phyloP scores from a whole-genome alignment of 2,888 invertebrate species.

The Sinodicranocentrus sp. region DNA sequence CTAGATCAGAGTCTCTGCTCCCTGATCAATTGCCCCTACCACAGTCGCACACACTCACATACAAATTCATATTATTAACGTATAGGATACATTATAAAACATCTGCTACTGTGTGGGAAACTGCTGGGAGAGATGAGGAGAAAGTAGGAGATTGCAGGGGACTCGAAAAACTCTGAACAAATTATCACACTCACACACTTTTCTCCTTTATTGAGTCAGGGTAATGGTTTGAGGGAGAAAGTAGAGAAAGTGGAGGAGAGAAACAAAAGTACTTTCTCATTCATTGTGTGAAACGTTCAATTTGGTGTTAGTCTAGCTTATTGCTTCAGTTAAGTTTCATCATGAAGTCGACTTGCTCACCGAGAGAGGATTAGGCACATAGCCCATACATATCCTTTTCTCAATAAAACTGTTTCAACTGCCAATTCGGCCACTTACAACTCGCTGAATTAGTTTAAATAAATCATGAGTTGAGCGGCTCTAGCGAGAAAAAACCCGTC shows the following conservation, averaged over 20 bases:
- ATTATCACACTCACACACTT: constrained; percentile 58
- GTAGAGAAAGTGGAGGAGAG: neutral
- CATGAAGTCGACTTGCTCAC: constrained; percentile 31
- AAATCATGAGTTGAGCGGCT: constrained; percentile 54
- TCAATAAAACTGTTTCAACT: constrained; percentile 57
- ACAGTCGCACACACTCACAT: constrained; percentile 2
- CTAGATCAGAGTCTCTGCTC: constrained; percentile 39
- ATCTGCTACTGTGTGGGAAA: constrained; percentile 43
- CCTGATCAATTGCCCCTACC: constrained; percentile 57
- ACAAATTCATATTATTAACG: constrained; percentile 36
- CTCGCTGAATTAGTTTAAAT: constrained; percentile 65
- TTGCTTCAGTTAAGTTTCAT: constrained; percentile 60
- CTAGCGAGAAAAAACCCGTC: neutral
- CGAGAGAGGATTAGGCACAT: constrained; percentile 21
- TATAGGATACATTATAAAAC: constrained; percentile 50
- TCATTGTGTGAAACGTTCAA: constrained; percentile 60
- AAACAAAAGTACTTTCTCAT: constrained; percentile 50
- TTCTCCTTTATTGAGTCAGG: constrained; percentile 11
- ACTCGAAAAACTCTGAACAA: constrained; percentile 45
- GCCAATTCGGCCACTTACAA: constrained; percentile 63
- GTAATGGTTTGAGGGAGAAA: constrained; percentile 8
- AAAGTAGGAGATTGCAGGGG: constrained; percentile 5
- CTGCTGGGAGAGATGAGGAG: neutral
- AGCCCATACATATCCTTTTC: constrained; percentile 49
- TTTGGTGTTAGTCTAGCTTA: constrained; percentile 53